Percentiles rank a stretch among this genome's conserved stretches.
phyloP scores from a whole-genome alignment of 2,113 vertebrate species.

The Ailurus styani region DNA sequence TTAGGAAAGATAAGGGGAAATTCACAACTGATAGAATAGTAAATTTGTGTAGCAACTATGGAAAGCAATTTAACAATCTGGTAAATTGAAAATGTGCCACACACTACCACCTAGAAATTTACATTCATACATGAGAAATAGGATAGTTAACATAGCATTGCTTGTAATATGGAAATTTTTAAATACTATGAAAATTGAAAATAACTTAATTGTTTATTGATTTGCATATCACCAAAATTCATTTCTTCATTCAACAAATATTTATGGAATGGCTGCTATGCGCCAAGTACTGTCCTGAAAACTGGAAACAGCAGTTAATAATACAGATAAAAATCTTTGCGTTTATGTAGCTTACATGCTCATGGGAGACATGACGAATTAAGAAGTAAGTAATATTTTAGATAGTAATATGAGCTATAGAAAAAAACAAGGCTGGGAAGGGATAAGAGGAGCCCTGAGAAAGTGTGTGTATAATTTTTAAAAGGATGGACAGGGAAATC shows the following conservation, averaged over 20 bases:
- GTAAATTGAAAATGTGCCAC: background rate
- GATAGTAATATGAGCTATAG: background rate
- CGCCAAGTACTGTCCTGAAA: background rate
- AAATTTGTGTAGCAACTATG: background rate
- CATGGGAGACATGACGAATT: background rate
- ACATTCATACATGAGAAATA: background rate
- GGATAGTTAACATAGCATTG: background rate
- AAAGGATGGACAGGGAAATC: background rate
- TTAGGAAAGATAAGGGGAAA: background rate
- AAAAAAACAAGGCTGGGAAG: background rate
- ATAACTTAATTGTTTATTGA: background rate
- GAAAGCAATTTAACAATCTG: background rate
- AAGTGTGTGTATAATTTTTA: background rate
- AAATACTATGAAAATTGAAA: background rate
- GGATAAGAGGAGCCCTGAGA: background rate
- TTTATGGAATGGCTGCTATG: background rate
- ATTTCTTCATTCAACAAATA: background rate
- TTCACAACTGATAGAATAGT: background rate
- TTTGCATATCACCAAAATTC: background rate
- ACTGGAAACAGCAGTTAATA: background rate
- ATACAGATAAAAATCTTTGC: background rate
- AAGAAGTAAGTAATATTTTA: background rate
- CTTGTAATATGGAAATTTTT: background rate
- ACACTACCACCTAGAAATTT: background rate
- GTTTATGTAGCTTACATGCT: background rate